A percentile compares a stretch with the other conserved stretches of the same genome.
Conservation (phyloP, 1,140 invertebrate genomes). For the Drosophila grimshawi region DNA sequence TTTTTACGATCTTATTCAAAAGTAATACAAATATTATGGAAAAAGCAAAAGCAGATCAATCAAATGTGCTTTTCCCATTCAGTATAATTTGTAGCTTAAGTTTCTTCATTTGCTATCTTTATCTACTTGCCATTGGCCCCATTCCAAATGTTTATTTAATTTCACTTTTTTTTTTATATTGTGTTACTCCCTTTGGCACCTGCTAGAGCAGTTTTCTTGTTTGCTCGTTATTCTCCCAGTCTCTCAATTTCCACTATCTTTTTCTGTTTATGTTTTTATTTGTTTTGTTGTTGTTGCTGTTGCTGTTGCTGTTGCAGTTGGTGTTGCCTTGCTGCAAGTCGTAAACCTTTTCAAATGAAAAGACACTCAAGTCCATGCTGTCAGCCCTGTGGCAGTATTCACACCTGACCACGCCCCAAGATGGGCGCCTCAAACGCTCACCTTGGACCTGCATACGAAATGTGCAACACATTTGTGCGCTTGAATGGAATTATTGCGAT, state of each 20-base stretch:
- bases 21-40: no score
- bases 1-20: no score
- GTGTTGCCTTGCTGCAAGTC: conserved; percentile 8
- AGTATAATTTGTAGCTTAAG: background rate
- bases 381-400: conserved; percentile 30
- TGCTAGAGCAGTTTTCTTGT: background rate
- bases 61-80: no score
- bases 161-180: conserved; percentile 13
- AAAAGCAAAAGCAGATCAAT: background rate
- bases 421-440: conserved; percentile 20
- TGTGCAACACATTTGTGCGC: conserved; percentile 74
- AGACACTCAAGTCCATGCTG: conserved; percentile 43
- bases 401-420: conserved; percentile 45
- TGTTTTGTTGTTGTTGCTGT: background rate
- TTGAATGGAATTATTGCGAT: conserved; percentile 52
- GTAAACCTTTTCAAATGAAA: conserved; percentile 30
- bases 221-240: background rate
- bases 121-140: background rate
- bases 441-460: conserved; percentile 62
- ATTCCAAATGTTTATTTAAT: conserved; percentile 23
- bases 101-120: background rate
- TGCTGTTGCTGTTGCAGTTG: background rate
- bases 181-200: conserved; percentile 27
- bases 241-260: background rate
- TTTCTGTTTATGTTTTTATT: background rate